Conservation (phyloP, 2,797 vertebrate species). For the Hippocampus kuda region DNA sequence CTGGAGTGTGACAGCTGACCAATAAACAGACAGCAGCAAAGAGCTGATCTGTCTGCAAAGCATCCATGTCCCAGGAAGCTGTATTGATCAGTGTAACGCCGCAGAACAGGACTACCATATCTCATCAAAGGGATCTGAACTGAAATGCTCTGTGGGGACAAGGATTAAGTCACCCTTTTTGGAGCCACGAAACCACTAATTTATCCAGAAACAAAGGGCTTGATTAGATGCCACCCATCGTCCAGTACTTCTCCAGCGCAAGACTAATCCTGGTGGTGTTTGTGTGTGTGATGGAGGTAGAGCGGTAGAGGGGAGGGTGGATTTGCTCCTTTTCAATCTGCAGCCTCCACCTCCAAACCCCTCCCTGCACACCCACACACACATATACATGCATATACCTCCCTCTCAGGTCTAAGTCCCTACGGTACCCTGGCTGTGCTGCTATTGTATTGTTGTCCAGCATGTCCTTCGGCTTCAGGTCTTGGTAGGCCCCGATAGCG, state of each 20-base stretch:
- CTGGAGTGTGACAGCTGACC: too few relatives aligned
- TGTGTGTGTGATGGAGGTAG: slow-evolving; percentile 40
- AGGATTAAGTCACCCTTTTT: not conserved
- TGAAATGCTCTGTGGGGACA: not conserved
- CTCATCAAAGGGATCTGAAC: not conserved
- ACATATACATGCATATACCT: slow-evolving; percentile 30
- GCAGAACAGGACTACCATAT: not conserved
- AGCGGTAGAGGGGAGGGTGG: slow-evolving; percentile 48
- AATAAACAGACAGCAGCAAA: not conserved
- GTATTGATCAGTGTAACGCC: not conserved
- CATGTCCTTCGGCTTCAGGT: slow-evolving; percentile 74
- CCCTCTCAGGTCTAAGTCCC: slow-evolving; percentile 63
- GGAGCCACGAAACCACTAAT: not conserved
- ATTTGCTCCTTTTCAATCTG: slow-evolving; percentile 53
- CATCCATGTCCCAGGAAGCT: not conserved
- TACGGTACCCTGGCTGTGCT: slow-evolving; percentile 64
- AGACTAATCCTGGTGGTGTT: slow-evolving; percentile 46
- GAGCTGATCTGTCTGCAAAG: not conserved
- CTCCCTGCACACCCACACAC: not conserved
- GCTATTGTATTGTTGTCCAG: slow-evolving; percentile 72
- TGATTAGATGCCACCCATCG: slow-evolving; percentile 23
- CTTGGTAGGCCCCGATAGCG: slow-evolving; percentile 73
- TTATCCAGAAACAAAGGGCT: not conserved
- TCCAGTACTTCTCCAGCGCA: slow-evolving; percentile 29
- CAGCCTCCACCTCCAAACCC: slow-evolving; percentile 26